Evolutionary conservation across 2,888 invertebrate species (phyloP), one percentile per base, ranked within the genome.

Genomic region (Mythimna pallens): DNA sequence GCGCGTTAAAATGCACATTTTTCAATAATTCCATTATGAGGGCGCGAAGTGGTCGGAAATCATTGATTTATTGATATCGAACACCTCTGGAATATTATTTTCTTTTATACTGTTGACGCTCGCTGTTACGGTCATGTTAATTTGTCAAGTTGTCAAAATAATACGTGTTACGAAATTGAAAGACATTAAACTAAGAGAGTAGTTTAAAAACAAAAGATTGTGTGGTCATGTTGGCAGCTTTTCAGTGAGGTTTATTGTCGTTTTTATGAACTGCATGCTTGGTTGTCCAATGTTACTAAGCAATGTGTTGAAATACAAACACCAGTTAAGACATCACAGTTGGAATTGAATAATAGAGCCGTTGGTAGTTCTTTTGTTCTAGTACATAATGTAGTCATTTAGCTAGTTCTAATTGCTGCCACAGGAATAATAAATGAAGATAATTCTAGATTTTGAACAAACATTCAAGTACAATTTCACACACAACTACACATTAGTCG

Each of bases 1-100:
- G 77, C 82, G 84, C 84, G 86, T 89, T 87, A 87, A 89, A 90
- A 88, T 89, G 88, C 88, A 88, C 84, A 87, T 88, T 89, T 89
- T 89, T 82, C 84, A 85, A 86, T 89, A 89, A 89, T 86, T 87
- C 80, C 81, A 89, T 89, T 89, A 86, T 82, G 72, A 85, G 75
- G 76, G 72, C 75, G 76, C 70, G 76, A 73, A 85, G 85, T 81
- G 81, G 81, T 82, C 80, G 76, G 76, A 80, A 84, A 76, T 70
- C 70, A 72, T 82, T 86, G 87, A 89, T 89, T 89, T 89, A 88
- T 87, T 74, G 78, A 83, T 79, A 82, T 77, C 70, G 66, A 84
- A 72, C 78, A 75, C 76, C 69, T 81, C 75, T 75, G 66, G 73
- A 86, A 86, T 83, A 85, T 83, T 81, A 78, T 88, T 80, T 78